Base-by-base conservation (phyloP, 2,888 invertebrate species). In the Napeogenes sylphis region DNA sequence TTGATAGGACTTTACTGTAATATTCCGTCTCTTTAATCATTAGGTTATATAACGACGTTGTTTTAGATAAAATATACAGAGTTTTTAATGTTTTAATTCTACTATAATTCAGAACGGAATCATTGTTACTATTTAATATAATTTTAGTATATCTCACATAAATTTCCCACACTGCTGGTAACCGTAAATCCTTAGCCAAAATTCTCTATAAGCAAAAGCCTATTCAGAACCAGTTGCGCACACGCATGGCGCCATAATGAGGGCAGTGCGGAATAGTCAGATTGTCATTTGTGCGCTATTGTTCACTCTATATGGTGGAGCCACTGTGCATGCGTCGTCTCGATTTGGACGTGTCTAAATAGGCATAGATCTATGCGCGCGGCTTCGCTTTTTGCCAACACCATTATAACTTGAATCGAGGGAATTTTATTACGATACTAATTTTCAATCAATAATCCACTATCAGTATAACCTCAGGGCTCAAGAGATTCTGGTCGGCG, bases 251-350 rank as follows among this genome's bases (percentile, higher is more conserved):
- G 77, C 78, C 69, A 79, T 87, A 87, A 87, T 82, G 87, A 87
- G 87, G 84, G 76, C 79, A 77, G 73, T 67, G 73, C 76, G 75
- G 76, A 76, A 77, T 78, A 76, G 77, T 75, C 67, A 78, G 83
- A 87, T 86, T 87, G 87, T 86, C 86, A 85, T 83, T 85, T 83
- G 82, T 80, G 77, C 82, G 35, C 87, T 88, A 90, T 90, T 90
- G 90, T 90, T 79, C 81, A 85, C 90, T 90, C 78, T 86, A 89
- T 90, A 89, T 84, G 90, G 89, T 76, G 83, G 82, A 85, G 84
- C 84, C 76, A 78, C 84, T 78, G 85, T 78, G 81, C 79, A 72
- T 71, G 79, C 79, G 76, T 72, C 71, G 71, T 74, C 82, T 80
- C 75, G 76, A 81, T 87, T 87, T 85, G 84, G 86, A 81, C 86